Evolutionary conservation across 2,888 invertebrate genomes (phyloP).

Genomic region (Anaspis maculata): DNA sequence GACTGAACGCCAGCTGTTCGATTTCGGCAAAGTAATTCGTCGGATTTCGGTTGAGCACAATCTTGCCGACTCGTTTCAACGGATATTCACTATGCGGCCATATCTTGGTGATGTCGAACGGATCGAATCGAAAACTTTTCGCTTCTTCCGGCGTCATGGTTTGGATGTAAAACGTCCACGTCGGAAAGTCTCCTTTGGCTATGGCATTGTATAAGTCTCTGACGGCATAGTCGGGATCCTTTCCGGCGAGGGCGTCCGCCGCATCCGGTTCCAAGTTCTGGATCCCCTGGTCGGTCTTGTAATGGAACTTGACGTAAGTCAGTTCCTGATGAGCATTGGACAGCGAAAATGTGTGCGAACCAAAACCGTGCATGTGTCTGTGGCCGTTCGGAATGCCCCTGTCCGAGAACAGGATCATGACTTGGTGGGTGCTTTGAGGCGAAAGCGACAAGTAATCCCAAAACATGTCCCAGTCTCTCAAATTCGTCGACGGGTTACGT

Average conservation of each 20-base stretch:
- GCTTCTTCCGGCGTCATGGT: slow-evolving; percentile 84
- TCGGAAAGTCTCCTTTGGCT: slow-evolving; percentile 59
- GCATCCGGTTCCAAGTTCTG: slow-evolving; percentile 63
- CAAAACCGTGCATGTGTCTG: slow-evolving; percentile 68
- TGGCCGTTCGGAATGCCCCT: slow-evolving; percentile 90
- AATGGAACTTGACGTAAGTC: slow-evolving; percentile 88
- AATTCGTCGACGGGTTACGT: slow-evolving; percentile 84
- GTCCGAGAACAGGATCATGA: slow-evolving; percentile 81
- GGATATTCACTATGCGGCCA: slow-evolving; percentile 90
- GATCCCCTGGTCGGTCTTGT: slow-evolving; percentile 84
- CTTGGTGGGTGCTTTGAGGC: slow-evolving; percentile 81
- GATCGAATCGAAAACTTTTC: slow-evolving; percentile 71
- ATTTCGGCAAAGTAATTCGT: slow-evolving; percentile 92
- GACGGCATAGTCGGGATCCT: slow-evolving; percentile 82
- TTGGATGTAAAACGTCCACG: slow-evolving; percentile 79
- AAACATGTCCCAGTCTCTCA: slow-evolving; percentile 90
- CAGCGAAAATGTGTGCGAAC: slow-evolving; percentile 87
- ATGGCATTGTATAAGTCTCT: slow-evolving; percentile 89
- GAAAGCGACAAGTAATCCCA: slow-evolving; percentile 90
- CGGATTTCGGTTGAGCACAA: slow-evolving; percentile 82
- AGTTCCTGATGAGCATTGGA: slow-evolving; percentile 65
- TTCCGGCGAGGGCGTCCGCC: slow-evolving; percentile 60
- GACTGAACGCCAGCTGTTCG: slow-evolving; percentile 87
- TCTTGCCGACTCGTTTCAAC: slow-evolving; percentile 76
- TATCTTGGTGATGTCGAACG: slow-evolving; percentile 88